Evolutionary conservation across 1,140 invertebrate genomes (phyloP), one percentile per base, ranked within the genome.

Genomic region (Octopus sinensis): DNA sequence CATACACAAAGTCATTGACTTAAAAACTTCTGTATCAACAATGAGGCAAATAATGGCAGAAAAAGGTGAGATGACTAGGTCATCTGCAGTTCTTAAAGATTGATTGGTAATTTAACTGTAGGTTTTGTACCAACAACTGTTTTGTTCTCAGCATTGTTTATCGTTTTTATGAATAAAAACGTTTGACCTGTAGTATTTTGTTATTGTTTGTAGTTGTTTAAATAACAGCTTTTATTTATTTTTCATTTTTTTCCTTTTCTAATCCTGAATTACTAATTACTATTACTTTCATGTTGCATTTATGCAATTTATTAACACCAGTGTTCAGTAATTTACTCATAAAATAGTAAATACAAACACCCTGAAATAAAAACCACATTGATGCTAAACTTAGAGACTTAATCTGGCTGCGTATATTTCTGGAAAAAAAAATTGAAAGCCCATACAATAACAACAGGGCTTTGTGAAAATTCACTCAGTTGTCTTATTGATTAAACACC

Each of bases 151-250:
- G 62, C 73, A 81, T 81, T 81, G 75, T 81, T 81, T 81, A 81
- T 81, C 53, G 75, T 81, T 81, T 81, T 81, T 81, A 81, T 77
- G 80, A 81, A 81, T 81, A 81, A 81, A 81, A 53, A 81, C 68
- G 75, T 81, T 80, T 81, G 76, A 81, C 76, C 80, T 81, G 80
- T 54, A 76, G 52, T 10, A 77, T 5, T 43, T 43, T 77, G 76
- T 51, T 53, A 30, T 77, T 77, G 76, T 77, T 77, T 77, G 76
- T 77, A 51, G 17, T 77, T 77, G 13, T 77, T 77, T 6, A 51
- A 43, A 77, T 13, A 10, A 13, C 13, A 73, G 56, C 9, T 62
- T 62, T 62, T 62, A 12, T 62, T 62, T 62, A 12, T 62, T 62
- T 62, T 62, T 62, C 17, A 12, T 62, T 62, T 62, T 62, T 62